These are phyloP conservation scores for Cydia pomonella DNA, from an alignment of 1,140 invertebrate species.

Conservation along the genomic window DNA sequence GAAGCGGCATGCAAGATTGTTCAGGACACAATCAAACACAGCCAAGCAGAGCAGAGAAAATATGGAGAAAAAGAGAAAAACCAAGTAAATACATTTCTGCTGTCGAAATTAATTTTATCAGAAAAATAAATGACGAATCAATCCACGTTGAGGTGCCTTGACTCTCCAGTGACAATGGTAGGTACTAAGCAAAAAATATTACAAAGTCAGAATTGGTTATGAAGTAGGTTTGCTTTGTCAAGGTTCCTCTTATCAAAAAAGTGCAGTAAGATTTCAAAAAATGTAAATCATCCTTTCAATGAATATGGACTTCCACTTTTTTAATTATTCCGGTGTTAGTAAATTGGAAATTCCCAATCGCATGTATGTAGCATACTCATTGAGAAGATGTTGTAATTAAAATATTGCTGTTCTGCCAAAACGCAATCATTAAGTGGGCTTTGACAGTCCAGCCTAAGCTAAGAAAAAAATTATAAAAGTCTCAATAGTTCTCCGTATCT, in stretches of 20 bases:
- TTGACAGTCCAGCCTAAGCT: constrained; percentile 76
- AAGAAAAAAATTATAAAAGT: constrained; percentile 72
- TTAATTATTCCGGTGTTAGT: not conserved
- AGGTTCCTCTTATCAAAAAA: constrained; percentile 71
- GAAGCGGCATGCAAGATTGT: constrained; percentile 88
- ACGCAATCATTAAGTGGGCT: constrained; percentile 64
- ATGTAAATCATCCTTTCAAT: constrained; percentile 64
- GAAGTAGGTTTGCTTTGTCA: constrained; percentile 51
- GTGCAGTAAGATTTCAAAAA: constrained; percentile 77
- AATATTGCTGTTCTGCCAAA: constrained; percentile 74
- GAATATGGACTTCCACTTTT: constrained; percentile 39
- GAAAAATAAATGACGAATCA: constrained; percentile 76
- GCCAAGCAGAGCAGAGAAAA: constrained; percentile 89
- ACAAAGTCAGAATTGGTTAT: constrained; percentile 12
- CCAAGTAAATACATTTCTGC: constrained; percentile 82
- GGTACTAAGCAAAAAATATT: constrained; percentile 34
- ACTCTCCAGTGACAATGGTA: constrained; percentile 46
- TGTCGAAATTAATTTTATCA: constrained; percentile 76
- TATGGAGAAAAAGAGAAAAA: constrained; percentile 86
- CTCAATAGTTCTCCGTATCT: constrained; percentile 51
- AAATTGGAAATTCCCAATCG: not conserved
- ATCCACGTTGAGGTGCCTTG: constrained; percentile 73
- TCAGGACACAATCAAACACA: constrained; percentile 87
- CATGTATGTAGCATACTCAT: constrained; percentile 35
- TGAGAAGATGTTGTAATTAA: constrained; percentile 52